Conservation (phyloP, 2,797 vertebrate species). For the Melanotaenia boesemani region DNA sequence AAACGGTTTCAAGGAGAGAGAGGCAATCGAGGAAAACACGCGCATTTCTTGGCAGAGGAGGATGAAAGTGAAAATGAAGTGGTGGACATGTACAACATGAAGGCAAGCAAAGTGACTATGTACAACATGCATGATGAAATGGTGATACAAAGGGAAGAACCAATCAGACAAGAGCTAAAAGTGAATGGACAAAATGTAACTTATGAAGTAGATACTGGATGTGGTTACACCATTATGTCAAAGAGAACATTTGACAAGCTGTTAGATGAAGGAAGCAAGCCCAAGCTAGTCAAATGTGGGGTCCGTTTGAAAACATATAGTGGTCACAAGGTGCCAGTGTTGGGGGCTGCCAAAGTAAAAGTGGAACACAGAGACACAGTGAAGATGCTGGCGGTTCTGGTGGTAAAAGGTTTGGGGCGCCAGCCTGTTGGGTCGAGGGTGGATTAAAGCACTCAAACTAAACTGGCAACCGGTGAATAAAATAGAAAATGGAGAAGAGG, state of each 20-base stretch:
- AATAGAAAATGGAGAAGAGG: neutral
- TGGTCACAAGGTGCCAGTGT: neutral
- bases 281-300: neutral
- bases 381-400: neutral
- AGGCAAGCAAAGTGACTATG: neutral
- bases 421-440: neutral
- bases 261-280: neutral
- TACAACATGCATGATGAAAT: neutral
- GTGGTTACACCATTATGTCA: neutral
- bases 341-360: neutral
- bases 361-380: neutral
- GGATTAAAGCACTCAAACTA: slow-evolving; percentile 3
- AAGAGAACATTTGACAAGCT: neutral
- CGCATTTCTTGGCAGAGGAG: neutral
- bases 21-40: no score
- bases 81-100: neutral
- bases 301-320: neutral
- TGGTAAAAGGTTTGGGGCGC: neutral
- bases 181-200: slow-evolving; percentile 2
- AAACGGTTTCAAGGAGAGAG: no score
- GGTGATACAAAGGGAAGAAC: neutral
- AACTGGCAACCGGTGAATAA: neutral
- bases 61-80: neutral
- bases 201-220: neutral
- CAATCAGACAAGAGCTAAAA: neutral